Base-by-base conservation (phyloP, 2,797 vertebrate genomes). In the Neosilurus hyrtlii region DNA sequence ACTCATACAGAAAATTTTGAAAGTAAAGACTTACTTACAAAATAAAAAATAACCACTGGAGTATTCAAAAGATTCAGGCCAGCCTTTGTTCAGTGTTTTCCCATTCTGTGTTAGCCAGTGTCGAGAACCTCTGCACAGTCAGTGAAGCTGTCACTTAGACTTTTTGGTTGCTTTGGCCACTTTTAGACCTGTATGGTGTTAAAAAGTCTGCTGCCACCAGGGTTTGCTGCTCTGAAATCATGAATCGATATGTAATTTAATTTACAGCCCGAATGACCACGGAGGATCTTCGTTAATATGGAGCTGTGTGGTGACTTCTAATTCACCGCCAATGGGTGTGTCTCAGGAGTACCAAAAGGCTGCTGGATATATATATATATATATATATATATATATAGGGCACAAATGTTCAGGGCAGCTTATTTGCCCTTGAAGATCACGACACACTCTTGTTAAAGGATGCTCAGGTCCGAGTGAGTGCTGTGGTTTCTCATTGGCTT, bases 181-280 rank as follows among this genome's bases (percentile, higher is more conserved):
- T 52, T 80, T 77, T 81, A 83, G 84, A 20, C 12, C 81, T 86
- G 70, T 22, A 2, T 6, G 9, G 61, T 76, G 62, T 82, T 84
- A 70, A 62, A 84, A 78, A n/a, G 66, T 56, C 80, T 74, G n/a
- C 56, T 62, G 83, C 76, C 75, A 49, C 75, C 75, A 82, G 76
- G 80, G 83, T 81, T 86, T 83, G 81, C 86, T 83, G 85, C 79
- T 88, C 88, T 54, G 51, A 88, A 90, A 84, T 71, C 82, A 87
- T 83, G 87, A 91, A 88, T 92, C 92, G 82, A 92, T 92, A 92
- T 88, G 82, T 91, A 91, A 92, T 92, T 85, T 90, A 92, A 91
- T 92, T 91, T 89, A 88, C 83, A 91, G 89, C 85, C 89, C 86
- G 86, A 88, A 86, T 89, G 91, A 90, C 89, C 88, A 67, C 86